Conservation (phyloP, 2,113 vertebrate genomes). For the Trachemys scripta region DNA sequence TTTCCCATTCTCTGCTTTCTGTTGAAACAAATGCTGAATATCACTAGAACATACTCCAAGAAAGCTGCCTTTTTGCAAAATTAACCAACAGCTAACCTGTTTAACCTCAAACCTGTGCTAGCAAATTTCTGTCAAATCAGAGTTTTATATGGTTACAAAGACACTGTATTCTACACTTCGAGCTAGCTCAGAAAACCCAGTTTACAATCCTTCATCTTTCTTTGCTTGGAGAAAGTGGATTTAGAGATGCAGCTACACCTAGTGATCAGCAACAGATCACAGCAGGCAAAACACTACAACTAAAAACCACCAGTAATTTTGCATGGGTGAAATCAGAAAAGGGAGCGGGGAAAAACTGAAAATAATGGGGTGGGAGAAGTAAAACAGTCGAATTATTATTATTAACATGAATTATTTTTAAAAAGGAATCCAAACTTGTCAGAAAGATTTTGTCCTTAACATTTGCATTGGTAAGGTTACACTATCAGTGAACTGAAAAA, state of each 20-base stretch:
- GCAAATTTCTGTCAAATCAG: not conserved
- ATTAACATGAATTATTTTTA: not conserved
- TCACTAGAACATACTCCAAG: not conserved
- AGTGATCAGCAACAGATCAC: conserved; percentile 75
- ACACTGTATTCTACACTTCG: not conserved
- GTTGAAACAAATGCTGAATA: not conserved
- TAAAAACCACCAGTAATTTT: not conserved
- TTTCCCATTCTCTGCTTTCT: not conserved
- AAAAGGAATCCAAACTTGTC: not conserved
- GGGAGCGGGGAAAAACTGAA: not conserved
- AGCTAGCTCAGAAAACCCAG: conserved; percentile 10
- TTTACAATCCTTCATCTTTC: not conserved
- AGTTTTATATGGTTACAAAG: conserved; percentile 32
- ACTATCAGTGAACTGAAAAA: not conserved
- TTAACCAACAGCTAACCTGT: not conserved
- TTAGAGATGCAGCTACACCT: conserved; percentile 82
- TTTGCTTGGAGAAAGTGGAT: conserved; percentile 46
- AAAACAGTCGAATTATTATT: not conserved
- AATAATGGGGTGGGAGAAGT: not conserved
- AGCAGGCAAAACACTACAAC: conserved; percentile 49
- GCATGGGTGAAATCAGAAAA: not conserved
- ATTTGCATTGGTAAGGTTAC: not conserved
- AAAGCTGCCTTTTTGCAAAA: not conserved
- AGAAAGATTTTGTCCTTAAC: not conserved
- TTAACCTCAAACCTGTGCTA: not conserved